phyloP scores from a whole-genome alignment of 2,113 vertebrate genomes.

The Myrmecobius fasciatus region DNA sequence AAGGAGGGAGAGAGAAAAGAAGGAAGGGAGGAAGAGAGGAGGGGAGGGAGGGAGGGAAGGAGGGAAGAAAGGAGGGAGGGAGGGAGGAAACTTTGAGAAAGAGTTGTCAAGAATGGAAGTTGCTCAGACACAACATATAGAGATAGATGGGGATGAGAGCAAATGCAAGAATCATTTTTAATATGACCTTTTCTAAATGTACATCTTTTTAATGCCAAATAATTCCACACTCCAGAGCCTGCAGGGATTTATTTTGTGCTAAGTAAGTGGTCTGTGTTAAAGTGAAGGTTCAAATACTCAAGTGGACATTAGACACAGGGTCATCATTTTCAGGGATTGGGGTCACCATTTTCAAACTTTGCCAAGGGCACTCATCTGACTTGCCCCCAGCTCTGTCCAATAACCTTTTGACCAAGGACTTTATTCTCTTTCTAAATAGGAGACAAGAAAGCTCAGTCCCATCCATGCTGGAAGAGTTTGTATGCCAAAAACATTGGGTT shows the following conservation, averaged over 20 bases:
- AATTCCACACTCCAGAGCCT: background rate
- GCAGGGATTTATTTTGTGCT: conserved; percentile 5
- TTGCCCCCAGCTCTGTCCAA: background rate
- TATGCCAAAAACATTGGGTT: background rate
- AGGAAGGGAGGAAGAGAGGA: no score
- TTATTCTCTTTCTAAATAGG: background rate
- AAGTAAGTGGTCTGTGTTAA: background rate
- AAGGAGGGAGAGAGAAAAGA: no score
- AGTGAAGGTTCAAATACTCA: background rate
- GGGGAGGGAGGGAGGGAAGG: no score
- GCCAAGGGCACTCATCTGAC: background rate
- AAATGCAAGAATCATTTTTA: background rate
- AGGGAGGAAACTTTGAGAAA: background rate
- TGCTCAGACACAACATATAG: background rate
- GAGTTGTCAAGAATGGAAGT: background rate
- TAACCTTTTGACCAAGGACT: background rate
- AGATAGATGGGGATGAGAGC: background rate
- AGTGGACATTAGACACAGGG: background rate
- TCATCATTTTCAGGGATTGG: background rate
- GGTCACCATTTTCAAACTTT: background rate
- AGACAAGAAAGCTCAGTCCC: background rate
- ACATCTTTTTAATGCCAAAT: background rate
- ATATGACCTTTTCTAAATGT: background rate
- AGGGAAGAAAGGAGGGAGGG: fast-evolving
- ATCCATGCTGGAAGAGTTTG: background rate